Percentiles rank a stretch among this genome's conserved stretches.
These are phyloP conservation scores for Hippoglossus hippoglossus DNA, from an alignment of 2,797 vertebrate genomes.

Conservation along the genomic window DNA sequence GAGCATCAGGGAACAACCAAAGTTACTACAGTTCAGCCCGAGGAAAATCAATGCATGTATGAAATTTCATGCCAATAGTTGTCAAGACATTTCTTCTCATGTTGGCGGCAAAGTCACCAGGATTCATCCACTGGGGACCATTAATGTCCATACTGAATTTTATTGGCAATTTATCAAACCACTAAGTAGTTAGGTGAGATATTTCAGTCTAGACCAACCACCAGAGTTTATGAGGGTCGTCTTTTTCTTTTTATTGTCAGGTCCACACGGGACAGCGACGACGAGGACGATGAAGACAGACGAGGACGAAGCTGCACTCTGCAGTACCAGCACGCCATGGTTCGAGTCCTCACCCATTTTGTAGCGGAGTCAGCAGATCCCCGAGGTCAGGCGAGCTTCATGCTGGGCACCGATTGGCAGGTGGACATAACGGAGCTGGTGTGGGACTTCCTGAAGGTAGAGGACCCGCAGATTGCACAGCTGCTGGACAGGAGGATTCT, in stretches of 20 bases:
- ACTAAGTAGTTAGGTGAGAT: not conserved
- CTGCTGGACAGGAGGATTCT: constrained; percentile 88
- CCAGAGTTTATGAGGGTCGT: not conserved
- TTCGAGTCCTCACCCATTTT: constrained; percentile 93
- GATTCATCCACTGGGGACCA: not conserved
- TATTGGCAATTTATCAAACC: not conserved
- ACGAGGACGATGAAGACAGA: constrained; percentile 91
- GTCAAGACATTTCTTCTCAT: not conserved
- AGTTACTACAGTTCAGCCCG: not conserved
- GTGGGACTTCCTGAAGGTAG: constrained; percentile 92
- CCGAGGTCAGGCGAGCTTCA: constrained; percentile 86
- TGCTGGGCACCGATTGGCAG: constrained; percentile 94
- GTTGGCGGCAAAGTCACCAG: not conserved
- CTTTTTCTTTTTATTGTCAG: constrained; percentile 68
- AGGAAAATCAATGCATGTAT: not conserved
- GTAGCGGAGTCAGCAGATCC: constrained; percentile 88
- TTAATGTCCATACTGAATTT: not conserved
- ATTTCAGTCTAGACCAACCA: not conserved
- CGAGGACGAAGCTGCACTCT: constrained; percentile 90
- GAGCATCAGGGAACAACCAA: not conserved
- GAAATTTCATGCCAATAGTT: not conserved
- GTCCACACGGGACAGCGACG: constrained; percentile 90
- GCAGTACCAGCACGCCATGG: constrained; percentile 93
- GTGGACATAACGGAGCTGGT: constrained; percentile 94
- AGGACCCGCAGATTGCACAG: constrained; percentile 88